phyloP scores from a whole-genome alignment of 2,888 invertebrate species.

The Stratiomys singularior region DNA sequence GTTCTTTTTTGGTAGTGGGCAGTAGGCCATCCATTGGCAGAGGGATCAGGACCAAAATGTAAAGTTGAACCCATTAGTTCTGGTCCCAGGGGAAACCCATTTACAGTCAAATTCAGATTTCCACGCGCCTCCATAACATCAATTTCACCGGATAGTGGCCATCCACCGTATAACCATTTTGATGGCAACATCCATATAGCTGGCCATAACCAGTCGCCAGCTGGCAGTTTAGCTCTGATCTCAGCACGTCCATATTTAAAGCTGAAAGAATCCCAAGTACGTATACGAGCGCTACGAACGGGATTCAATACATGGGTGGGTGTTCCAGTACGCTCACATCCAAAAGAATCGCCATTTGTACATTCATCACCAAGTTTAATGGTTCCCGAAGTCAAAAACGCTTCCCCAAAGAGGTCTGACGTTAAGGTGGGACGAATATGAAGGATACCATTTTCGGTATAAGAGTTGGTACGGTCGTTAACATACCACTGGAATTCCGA shows the following conservation, averaged over 20 bases:
- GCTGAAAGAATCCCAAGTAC: conserved; percentile 71
- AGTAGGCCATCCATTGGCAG: conserved; percentile 67
- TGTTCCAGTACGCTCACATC: conserved; percentile 70
- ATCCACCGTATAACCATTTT: conserved; percentile 72
- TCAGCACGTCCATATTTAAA: conserved; percentile 75
- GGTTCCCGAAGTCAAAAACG: conserved; percentile 68
- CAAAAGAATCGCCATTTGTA: conserved; percentile 69
- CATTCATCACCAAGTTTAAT: conserved; percentile 72
- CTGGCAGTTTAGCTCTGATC: conserved; percentile 74
- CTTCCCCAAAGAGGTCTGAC: conserved; percentile 68
- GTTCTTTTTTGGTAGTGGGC: conserved; percentile 58
- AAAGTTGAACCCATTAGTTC: conserved; percentile 72
- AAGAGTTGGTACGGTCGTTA: conserved; percentile 75
- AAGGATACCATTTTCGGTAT: conserved; percentile 67
- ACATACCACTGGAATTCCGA: conserved; percentile 78
- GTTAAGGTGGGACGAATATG: conserved; percentile 72
- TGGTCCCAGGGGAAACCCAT: conserved; percentile 69
- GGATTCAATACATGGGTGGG: conserved; percentile 71
- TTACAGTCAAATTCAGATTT: conserved; percentile 67
- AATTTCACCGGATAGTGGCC: conserved; percentile 80
- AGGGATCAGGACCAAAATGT: conserved; percentile 74
- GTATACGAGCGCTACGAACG: conserved; percentile 73
- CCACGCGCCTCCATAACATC: conserved; percentile 76
- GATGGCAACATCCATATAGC: conserved; percentile 78
- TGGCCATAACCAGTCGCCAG: conserved; percentile 72